Base-by-base conservation (phyloP, 2,888 invertebrate genomes). In the Meiosimyza platycephala region DNA sequence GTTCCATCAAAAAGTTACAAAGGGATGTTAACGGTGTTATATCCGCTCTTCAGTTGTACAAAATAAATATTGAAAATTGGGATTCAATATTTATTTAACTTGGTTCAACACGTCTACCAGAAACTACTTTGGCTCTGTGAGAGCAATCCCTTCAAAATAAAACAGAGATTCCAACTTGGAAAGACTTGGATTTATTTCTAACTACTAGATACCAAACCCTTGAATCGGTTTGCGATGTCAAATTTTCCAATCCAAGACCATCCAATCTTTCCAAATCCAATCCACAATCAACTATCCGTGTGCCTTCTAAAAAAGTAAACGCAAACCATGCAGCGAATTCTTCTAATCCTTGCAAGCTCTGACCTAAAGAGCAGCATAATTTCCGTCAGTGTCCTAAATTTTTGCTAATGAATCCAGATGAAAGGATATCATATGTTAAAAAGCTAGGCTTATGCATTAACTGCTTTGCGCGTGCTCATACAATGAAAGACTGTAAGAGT, bases 11-110 rank as follows among this genome's bases (percentile, higher is more conserved):
- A 51, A 47, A 33, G 7, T 16, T 72, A n/a, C 65, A 72, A 50
- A 47, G 65, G 33, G 59, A 57, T 6, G 59, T 72, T 48, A 72
- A 65, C 57, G 48, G 57, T 16, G 47, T 48, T 15, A 40, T 65
- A 28, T 47, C 51, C 11, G 64, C 28, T 33, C 51, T 72, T 3
- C 47, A 48, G 16, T 4, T 33, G 9, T 16, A 33, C 12, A 57
- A 16, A 11, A 15, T 60, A 12, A 47, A 40, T 15, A 60, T 16
- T n/a, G 15, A 13, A 5, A 18, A 28, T n/a, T 40, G 60, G 62
- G 62, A 62, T 33, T 40, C 62, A 12, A 62, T 62, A 2, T 40
- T 62, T 47, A 40, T 62, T 3, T 47, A 16, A 3, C n/a, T 62
- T n/a, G n/a, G 62, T 12, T 62, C 62, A 11, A 40, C 40, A n/a